phyloP scores from a whole-genome alignment of 2,113 vertebrate species.

The Nesogale talazaci region DNA sequence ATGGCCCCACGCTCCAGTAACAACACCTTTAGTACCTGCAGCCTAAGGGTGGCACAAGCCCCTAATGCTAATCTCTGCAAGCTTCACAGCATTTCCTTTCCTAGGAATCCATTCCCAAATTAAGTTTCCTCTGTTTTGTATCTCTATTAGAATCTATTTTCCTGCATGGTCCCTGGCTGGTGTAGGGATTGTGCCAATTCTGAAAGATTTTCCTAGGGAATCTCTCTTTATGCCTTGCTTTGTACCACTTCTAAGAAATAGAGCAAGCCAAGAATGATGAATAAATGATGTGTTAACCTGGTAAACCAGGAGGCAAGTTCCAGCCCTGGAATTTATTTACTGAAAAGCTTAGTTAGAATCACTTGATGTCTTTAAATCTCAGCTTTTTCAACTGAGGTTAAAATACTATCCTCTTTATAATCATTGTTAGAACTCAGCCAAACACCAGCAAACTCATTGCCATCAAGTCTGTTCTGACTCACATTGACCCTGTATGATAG shows the following conservation, averaged over 20 bases:
- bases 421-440: not conserved
- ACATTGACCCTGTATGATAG: too few relatives aligned
- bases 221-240: not conserved
- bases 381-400: constrained; percentile 16
- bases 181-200: not conserved
- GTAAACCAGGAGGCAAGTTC: not conserved
- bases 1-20: not conserved
- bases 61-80: not conserved
- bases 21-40: not conserved
- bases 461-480: too few relatives aligned
- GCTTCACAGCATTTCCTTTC: not conserved
- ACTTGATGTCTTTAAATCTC: not conserved
- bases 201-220: constrained; percentile 40
- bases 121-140: constrained; percentile 47
- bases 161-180: not conserved
- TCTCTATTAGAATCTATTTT: constrained; percentile 28
- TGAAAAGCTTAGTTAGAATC: constrained; percentile 2
- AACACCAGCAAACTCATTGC: too few relatives aligned
- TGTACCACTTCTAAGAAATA: constrained; percentile 26
- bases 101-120: constrained; percentile 5
- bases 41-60: not conserved
- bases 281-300: not conserved
- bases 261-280: not conserved
- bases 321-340: not conserved
- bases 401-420: not conserved